Evolutionary conservation across 2,113 vertebrate species (phyloP).

Genomic region (Corythaixoides concolor): DNA sequence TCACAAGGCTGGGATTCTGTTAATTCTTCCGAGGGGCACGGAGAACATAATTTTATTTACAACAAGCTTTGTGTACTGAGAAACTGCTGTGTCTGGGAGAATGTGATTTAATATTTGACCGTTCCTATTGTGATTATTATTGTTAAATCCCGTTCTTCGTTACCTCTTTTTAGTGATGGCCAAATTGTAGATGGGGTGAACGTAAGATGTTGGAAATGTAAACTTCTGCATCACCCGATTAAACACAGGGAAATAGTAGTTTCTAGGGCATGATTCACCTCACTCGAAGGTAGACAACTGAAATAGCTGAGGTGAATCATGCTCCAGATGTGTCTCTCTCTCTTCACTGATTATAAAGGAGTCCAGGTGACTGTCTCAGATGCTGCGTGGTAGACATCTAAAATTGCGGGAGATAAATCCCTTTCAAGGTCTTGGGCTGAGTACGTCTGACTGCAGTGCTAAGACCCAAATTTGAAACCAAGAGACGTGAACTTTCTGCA

Average conservation of each 20-base stretch:
- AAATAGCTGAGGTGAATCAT: neutral
- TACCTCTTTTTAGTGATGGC: neutral
- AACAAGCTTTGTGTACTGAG: rapidly evolving
- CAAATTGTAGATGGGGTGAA: neutral
- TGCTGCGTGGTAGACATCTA: neutral
- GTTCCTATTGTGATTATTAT: neutral
- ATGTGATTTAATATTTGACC: neutral
- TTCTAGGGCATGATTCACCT: conserved; percentile 42
- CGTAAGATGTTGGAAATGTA: neutral
- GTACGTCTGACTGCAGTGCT: neutral
- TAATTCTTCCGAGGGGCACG: neutral
- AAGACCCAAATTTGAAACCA: neutral
- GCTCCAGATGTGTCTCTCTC: conserved; percentile 39
- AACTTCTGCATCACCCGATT: neutral
- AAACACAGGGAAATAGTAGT: neutral
- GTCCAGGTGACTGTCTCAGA: neutral
- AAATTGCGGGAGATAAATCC: neutral
- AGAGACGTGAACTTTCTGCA: neutral
- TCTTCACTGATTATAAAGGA: neutral
- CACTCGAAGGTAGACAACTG: conserved; percentile 7
- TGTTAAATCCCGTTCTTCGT: neutral
- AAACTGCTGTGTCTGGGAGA: neutral
- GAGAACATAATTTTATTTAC: neutral
- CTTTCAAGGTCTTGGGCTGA: neutral
- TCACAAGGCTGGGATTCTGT: neutral